These are phyloP conservation scores for Halesus radiatus DNA, from an alignment of 1,140 invertebrate genomes.

Conservation along the genomic window DNA sequence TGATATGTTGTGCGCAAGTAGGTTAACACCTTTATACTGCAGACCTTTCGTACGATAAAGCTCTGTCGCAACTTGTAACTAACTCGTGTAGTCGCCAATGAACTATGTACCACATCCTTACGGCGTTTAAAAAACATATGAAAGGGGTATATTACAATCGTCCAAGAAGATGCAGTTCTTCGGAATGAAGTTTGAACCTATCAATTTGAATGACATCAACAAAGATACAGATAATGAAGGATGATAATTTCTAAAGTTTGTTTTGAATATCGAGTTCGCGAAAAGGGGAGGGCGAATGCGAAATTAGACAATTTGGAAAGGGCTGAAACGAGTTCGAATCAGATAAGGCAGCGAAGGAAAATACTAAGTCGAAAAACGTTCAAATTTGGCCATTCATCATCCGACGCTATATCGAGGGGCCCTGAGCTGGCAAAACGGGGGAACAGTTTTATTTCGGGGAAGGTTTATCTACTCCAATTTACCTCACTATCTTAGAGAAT, in stretches of 20 bases:
- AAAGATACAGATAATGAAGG: background rate
- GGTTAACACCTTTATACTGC: background rate
- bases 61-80: background rate
- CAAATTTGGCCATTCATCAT: constrained; percentile 55
- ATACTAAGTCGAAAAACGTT: constrained; percentile 51
- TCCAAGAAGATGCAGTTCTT: too few species aligned
- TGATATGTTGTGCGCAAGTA: background rate
- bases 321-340: constrained; percentile 38
- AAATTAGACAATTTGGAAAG: constrained; percentile 48
- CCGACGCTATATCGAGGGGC: constrained; percentile 7
- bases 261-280: background rate
- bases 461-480: constrained; percentile 55
- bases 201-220: background rate
- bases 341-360: constrained; percentile 42
- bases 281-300: background rate
- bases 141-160: too few species aligned
- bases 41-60: background rate
- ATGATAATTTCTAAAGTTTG: background rate
- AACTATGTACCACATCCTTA: too few species aligned
- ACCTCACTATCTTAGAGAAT: constrained; percentile 37
- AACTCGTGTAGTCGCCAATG: background rate
- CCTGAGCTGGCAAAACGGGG: background rate
- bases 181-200: too few species aligned
- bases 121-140: too few species aligned
- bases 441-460: constrained; percentile 29